Evolutionary conservation across 2,113 vertebrate species (phyloP), one percentile per base, ranked within the genome.

Genomic region (Pelobates fuscus): DNA sequence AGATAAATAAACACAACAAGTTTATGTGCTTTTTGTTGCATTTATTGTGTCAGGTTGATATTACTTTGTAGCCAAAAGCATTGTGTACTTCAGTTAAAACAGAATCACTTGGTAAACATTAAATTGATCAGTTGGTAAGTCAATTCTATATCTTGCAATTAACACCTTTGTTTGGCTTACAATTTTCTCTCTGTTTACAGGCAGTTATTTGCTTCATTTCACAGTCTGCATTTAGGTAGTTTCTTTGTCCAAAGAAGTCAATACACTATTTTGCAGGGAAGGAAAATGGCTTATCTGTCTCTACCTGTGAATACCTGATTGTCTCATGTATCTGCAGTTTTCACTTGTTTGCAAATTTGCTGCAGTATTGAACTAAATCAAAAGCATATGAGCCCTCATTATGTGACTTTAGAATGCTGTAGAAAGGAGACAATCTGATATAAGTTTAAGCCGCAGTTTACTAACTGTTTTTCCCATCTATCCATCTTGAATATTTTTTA

Each of bases 201-300:
- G 44, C 27, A 57, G 64, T 68, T 68, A 77, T 68, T 37, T 77
- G 73, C 73, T 77, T 77, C 41, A 77, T 61, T 60, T 67, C 54
- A 49, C 72, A 75, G 32, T 59, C 41, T 67, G 24, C 41, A 52
- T 64, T 77, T 32, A 25, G 57, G 23, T 30, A 58, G 29, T 29
- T 44, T 67, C 41, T 52, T 15, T 68, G 27, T 64, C 65, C 61
- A 61, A 77, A 24, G 59, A 59, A 68, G 73, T 77, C 72, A 67
- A 76, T 76, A 59, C 12, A 46, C 20, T 59, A 37, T n/a, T 41
- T 21, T 46, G 37, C 37, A 30, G 17, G 15, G 12, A 44, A 67
- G 25, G n/a, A 57, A 21, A 66, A 25, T 32, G 37, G n/a, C 24
- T 17, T 37, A 21, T 59, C 29, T 18, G 11, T 70, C 24, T 32